Conservation (phyloP, 2,888 invertebrate genomes). For the Pilophorus perplexus region DNA sequence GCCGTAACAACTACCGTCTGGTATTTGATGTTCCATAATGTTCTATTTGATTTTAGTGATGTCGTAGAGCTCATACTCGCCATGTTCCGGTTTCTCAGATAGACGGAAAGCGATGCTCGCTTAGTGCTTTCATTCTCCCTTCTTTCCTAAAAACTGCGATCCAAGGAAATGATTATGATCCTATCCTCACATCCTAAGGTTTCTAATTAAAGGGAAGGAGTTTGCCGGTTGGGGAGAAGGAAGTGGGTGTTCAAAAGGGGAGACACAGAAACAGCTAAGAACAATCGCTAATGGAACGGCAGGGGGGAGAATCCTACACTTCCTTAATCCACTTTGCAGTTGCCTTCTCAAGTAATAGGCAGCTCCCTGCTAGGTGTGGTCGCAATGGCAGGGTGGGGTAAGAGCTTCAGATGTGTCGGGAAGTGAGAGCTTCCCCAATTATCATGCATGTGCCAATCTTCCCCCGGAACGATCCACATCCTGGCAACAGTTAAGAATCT, state of each 20-base stretch:
- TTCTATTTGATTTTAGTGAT: too few relatives aligned
- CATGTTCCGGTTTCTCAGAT: too few relatives aligned
- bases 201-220: slow-evolving; percentile 27
- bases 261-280: slow-evolving; percentile 24
- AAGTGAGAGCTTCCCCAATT: too few relatives aligned
- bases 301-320: slow-evolving; percentile 17
- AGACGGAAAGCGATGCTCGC: too few relatives aligned
- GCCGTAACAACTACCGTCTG: too few relatives aligned
- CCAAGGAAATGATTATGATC: background rate
- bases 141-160: too few relatives aligned
- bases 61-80: too few relatives aligned
- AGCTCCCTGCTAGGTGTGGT: background rate
- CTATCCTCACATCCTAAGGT: background rate
- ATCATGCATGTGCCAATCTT: slow-evolving; percentile 25
- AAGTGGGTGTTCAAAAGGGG: background rate
- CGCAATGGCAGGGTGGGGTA: background rate
- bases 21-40: too few relatives aligned
- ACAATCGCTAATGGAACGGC: slow-evolving; percentile 28
- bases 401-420: too few relatives aligned
- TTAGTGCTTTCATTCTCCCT: too few relatives aligned
- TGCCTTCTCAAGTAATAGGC: slow-evolving; percentile 23
- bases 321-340: slow-evolving; percentile 35
- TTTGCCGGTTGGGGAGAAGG: background rate
- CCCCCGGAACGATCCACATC: slow-evolving; percentile 1
- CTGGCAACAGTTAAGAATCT: slow-evolving; percentile 5